Base-by-base conservation (phyloP, 2,113 vertebrate genomes). In the Mobula hypostoma region DNA sequence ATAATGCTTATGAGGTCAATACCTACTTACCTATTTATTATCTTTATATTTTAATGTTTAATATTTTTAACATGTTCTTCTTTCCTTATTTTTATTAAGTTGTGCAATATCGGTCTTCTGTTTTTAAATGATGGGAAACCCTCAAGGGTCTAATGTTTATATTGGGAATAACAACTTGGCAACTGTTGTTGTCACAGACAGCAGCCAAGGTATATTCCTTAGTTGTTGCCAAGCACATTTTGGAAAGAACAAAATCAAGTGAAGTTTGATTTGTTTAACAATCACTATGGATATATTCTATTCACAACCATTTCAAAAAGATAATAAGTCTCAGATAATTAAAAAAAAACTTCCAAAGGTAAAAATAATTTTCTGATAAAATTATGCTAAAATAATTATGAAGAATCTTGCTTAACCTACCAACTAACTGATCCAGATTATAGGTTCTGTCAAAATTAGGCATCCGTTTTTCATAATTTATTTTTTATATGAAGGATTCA, bases 161-260 rank as follows among this genome's bases (percentile, higher is more conserved):
- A 72, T n/a, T 72, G 91, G 70, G 68, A 92, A 76, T 93, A 74
- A 76, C 36, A 93, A 93, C 91, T 40, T 93, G 70, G 27, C 40
- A 76, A 74, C 91, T 56, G 91, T 93, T 93, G 21, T 93, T 74
- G 56, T 48, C 91, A 93, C 21, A 14, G 21, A 76, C 29, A 21
- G 9, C 70, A 74, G 40, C 68, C 70, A 93, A 93, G 9, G 36
- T 72, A 72, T 56, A 48, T 74, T 24, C 68, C 91, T 74, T 12
- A 14, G 66, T 40, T 93, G 21, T 48, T 93, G 21, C 36, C 15
- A 70, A 27, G 17, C 36, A 74, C 36, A 48, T 56, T 93, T 93
- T 93, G 91, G 91, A 93, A 93, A 93, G 68, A 40, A 48, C 17
- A 93, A 93, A 29, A 27, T 72, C 15, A 74, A 74, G 40, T 72